phyloP scores from a whole-genome alignment of 2,888 invertebrate species.

The Chrysolina oricalcia region DNA sequence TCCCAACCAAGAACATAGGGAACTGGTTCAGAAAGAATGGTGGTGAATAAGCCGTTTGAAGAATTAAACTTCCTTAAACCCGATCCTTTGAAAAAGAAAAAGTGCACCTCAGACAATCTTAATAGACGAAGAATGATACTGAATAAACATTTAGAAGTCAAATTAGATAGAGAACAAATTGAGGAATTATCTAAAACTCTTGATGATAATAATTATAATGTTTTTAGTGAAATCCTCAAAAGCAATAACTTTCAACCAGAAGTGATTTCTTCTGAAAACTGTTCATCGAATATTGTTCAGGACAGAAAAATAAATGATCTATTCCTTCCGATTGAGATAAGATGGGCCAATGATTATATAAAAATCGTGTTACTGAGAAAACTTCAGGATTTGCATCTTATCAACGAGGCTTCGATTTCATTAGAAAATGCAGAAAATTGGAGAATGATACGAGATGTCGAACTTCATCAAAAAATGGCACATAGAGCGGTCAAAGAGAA shows the following conservation, averaged over 20 bases:
- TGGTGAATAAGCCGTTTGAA: no score
- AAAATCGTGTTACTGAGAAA: background rate
- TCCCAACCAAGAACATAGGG: no score
- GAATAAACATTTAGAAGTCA: background rate
- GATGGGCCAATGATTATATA: background rate
- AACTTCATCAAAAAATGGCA: background rate
- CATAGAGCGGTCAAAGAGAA: background rate
- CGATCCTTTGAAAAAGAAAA: no score
- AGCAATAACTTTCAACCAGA: conserved; percentile 8
- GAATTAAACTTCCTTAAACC: no score
- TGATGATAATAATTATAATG: background rate
- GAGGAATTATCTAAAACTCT: background rate
- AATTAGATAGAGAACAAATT: background rate
- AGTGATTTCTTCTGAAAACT: conserved; percentile 2
- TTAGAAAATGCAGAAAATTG: background rate
- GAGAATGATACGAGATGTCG: background rate
- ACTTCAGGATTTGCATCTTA: background rate
- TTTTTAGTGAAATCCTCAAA: conserved; percentile 1
- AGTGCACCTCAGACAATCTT: no score
- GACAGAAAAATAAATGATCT: background rate
- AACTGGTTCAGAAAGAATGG: no score
- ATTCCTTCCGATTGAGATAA: background rate
- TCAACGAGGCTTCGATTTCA: background rate
- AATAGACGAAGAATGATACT: background rate
- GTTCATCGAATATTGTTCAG: background rate